These are phyloP conservation scores for Myotis planiceps DNA, from an alignment of 2,797 vertebrate species.

Conservation along the genomic window DNA sequence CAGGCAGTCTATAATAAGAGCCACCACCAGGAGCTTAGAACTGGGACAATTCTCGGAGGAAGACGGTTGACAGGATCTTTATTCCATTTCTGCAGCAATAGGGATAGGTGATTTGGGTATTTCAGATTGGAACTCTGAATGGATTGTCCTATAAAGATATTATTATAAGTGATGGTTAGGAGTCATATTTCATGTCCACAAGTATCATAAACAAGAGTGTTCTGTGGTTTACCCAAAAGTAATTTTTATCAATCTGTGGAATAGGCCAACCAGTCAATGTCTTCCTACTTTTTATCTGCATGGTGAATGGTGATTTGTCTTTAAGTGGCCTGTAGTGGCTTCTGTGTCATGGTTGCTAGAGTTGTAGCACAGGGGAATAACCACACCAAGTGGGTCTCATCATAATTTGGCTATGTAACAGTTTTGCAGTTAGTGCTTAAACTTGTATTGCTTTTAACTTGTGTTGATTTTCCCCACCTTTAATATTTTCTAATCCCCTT, in stretches of 20 bases:
- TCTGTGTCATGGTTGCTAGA: neutral
- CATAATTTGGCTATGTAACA: neutral
- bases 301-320: slow-evolving; percentile 44
- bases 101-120: neutral
- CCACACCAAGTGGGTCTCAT: neutral
- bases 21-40: neutral
- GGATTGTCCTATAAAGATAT: neutral
- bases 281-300: neutral
- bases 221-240: slow-evolving; percentile 15
- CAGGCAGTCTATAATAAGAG: neutral
- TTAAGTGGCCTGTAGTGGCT: neutral
- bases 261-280: neutral
- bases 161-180: neutral
- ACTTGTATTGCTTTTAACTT: slow-evolving; percentile 31
- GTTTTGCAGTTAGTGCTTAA: slow-evolving; percentile 20
- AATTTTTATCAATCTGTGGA: slow-evolving; percentile 16
- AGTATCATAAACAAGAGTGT: neutral
- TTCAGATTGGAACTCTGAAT: slow-evolving; percentile 1
- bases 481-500: slow-evolving; percentile 67
- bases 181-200: neutral
- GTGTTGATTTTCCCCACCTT: slow-evolving; percentile 25
- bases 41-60: neutral
- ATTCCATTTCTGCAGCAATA: slow-evolving; percentile 1
- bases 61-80: slow-evolving; percentile 8
- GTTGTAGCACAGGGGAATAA: neutral